These are phyloP conservation scores for Corythoichthys haematopterus DNA, from an alignment of 2,113 vertebrate species.

Conservation along the genomic window DNA sequence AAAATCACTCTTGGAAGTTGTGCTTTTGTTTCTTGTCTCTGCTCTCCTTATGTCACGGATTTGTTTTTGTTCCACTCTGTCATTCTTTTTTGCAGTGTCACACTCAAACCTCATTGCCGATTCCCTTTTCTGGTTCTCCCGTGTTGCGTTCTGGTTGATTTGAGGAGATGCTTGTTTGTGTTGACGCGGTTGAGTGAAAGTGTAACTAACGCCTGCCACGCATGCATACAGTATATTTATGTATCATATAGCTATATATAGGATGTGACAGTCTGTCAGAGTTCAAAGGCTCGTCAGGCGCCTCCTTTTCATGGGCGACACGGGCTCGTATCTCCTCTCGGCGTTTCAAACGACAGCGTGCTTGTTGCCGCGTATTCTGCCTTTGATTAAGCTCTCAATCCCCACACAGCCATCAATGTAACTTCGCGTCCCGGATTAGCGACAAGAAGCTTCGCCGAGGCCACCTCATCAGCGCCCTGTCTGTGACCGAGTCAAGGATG, in stretches of 20 bases:
- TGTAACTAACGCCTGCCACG: conserved; percentile 19
- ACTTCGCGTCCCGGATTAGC: conserved; percentile 19
- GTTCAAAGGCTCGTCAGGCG: conserved; percentile 52
- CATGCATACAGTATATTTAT: background rate
- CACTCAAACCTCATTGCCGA: conserved; percentile 28
- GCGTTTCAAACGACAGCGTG: conserved; percentile 28
- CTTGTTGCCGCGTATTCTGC: conserved; percentile 34
- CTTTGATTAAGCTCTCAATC: conserved; percentile 21
- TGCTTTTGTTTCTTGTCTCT: conserved; percentile 33
- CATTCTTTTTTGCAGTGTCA: conserved; percentile 1
- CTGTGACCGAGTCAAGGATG: background rate
- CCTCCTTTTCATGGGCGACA: conserved; percentile 34
- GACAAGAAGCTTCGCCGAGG: background rate
- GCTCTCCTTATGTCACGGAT: conserved; percentile 17
- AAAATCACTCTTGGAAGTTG: conserved; percentile 33
- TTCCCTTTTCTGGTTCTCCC: conserved; percentile 33
- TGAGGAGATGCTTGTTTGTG: conserved; percentile 30
- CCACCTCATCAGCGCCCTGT: background rate
- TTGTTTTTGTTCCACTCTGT: conserved; percentile 37
- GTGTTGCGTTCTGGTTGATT: conserved; percentile 31
- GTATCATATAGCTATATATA: conserved; percentile 8
- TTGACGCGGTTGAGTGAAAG: conserved; percentile 18
- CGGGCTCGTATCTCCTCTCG: conserved; percentile 20
- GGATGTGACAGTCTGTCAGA: conserved; percentile 29
- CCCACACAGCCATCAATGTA: conserved; percentile 9